Evolutionary conservation across 1,140 invertebrate species (phyloP).

Genomic region (Drosophila cardini): DNA sequence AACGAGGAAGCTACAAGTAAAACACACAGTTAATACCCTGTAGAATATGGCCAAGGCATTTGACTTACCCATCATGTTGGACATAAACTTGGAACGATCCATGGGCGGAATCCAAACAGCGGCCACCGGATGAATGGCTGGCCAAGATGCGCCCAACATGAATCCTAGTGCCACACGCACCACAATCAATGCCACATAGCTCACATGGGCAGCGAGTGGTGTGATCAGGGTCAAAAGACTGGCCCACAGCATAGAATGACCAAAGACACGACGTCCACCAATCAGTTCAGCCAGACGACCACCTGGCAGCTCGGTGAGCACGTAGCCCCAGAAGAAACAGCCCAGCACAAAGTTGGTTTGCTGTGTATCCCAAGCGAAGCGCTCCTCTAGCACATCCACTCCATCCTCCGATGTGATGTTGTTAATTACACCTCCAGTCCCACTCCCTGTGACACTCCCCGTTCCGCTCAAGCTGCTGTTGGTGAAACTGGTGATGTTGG

Average conservation of each 20-base stretch:
- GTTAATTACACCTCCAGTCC: neutral
- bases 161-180: slow-evolving; percentile 90
- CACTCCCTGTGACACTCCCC: neutral
- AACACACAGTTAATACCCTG: neutral
- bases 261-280: slow-evolving; percentile 92
- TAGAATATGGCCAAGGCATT: neutral
- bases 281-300: slow-evolving; percentile 93
- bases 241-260: slow-evolving; percentile 92
- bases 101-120: slow-evolving; percentile 95
- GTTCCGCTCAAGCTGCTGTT: slow-evolving; percentile 2
- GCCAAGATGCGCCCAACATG: slow-evolving; percentile 94
- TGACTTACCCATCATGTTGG: slow-evolving; percentile 93
- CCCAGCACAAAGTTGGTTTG: slow-evolving; percentile 92
- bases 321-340: slow-evolving; percentile 96
- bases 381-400: slow-evolving; percentile 69
- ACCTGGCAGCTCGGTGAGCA: slow-evolving; percentile 93
- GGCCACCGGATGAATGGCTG: slow-evolving; percentile 94
- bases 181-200: slow-evolving; percentile 87
- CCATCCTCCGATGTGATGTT: slow-evolving; percentile 41
- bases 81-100: slow-evolving; percentile 94
- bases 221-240: slow-evolving; percentile 93
- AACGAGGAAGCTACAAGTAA: slow-evolving; percentile 89
- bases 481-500: slow-evolving; percentile 14
- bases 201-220: slow-evolving; percentile 89
- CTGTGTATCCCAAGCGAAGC: slow-evolving; percentile 89